A percentile compares a stretch with the other conserved stretches of the same genome.
Conservation (phyloP, 1,140 invertebrate species). For the Leptinotarsa undecemlineata region DNA sequence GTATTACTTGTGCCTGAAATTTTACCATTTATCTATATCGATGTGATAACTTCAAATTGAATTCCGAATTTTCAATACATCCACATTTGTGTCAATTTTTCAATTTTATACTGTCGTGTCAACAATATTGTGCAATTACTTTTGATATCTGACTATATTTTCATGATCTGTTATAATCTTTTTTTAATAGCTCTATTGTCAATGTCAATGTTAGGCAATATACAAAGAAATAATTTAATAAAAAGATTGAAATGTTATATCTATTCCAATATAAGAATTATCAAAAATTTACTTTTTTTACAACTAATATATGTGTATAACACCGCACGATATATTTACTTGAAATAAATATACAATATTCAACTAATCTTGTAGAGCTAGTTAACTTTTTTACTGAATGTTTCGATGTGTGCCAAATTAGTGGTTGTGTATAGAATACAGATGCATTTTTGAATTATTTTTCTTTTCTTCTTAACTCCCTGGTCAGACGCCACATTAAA, state of each 20-base stretch:
- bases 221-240: too few relatives aligned
- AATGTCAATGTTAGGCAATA: too few relatives aligned
- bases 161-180: too few relatives aligned
- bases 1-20: background rate
- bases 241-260: background rate
- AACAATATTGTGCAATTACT: too few relatives aligned
- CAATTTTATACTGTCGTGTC: too few relatives aligned
- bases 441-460: background rate
- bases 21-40: background rate
- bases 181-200: too few relatives aligned
- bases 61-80: background rate
- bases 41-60: slow-evolving; percentile 9
- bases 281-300: background rate
- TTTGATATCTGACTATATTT: too few relatives aligned
- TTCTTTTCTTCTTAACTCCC: background rate
- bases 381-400: background rate
- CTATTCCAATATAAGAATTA: background rate
- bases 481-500: background rate
- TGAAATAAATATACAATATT: background rate
- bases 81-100: too few relatives aligned
- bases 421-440: slow-evolving; percentile 3
- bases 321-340: background rate
- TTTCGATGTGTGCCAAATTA: background rate
- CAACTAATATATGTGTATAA: background rate
- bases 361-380: background rate